Percentiles rank a stretch among this genome's conserved stretches.
Conservation (phyloP, 1,140 invertebrate species). For the Coelopa frigida region DNA sequence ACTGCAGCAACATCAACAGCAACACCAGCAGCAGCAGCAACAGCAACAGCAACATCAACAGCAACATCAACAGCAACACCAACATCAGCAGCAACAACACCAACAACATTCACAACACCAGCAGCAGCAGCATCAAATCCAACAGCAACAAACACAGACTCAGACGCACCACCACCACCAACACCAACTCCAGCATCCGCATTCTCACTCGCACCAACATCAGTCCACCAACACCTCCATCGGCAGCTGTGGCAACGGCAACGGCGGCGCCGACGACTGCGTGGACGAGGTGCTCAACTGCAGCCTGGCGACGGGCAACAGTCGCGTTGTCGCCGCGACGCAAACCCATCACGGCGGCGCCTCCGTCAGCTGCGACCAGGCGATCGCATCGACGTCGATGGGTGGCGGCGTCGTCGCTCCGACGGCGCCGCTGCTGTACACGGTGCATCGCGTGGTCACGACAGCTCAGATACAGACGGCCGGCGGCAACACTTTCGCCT, state of each 20-base stretch:
- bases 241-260: constrained; percentile 22
- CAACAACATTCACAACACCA: constrained; percentile 7
- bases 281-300: constrained; percentile 23
- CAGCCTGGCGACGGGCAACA: constrained; percentile 16
- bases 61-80: constrained; percentile 13
- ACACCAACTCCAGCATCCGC: constrained; percentile 20
- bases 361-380: no score
- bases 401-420: constrained; percentile 25
- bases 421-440: constrained; percentile 41
- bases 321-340: constrained; percentile 30
- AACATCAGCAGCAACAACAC: neutral
- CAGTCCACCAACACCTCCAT: constrained; percentile 18
- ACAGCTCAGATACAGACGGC: constrained; percentile 43
- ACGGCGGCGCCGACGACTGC: constrained; percentile 22
- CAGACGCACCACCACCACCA: constrained; percentile 12
- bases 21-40: constrained; percentile 10
- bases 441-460: constrained; percentile 41
- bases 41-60: constrained; percentile 11
- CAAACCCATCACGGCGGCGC: constrained; percentile 20
- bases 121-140: neutral
- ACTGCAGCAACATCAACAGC: neutral
- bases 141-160: neutral
- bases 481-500: constrained; percentile 38
- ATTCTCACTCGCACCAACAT: constrained; percentile 25
- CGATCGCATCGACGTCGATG: no score